Evolutionary conservation across 2,888 invertebrate genomes (phyloP), one percentile per base, ranked within the genome.

Genomic region (Andrena dorsata): DNA sequence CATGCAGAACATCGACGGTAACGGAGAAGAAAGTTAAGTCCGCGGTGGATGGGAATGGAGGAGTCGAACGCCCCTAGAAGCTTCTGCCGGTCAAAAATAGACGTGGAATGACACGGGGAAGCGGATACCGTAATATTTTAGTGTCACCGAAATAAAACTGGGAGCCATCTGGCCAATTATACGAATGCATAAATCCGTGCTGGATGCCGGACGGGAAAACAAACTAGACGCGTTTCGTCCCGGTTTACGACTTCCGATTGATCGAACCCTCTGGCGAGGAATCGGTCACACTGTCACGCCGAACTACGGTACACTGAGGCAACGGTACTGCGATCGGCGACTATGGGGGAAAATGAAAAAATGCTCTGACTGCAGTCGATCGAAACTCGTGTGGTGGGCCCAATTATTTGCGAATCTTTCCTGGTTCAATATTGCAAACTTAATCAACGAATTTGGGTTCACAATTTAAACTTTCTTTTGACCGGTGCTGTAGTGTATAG

Each of bases 111-210:
- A 89, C 85, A 89, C 82, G 82, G 80, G 77, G 86, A 88, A 88
- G 85, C 85, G 84, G 86, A 88, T 86, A 82, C 83, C 85, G 86
- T 88, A 85, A 87, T 85, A 88, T 84, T 86, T 87, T 85, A 86
- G 78, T 84, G 86, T 88, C 87, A 76, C 84, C 80, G 85, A 86
- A 88, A 90, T 88, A 90, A 90, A 89, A 90, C 81, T 73, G 66
- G 68, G 41, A 74, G 87, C 87, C 87, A 88, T 88, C 88, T 87
- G 87, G 88, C 82, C 88, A 86, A 88, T 88, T 88, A 88, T 85
- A 80, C 82, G 70, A 73, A 85, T 83, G 85, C 82, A 86, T 86
- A 76, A 82, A 86, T 85, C 76, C 76, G 76, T 63, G 66, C 41
- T 65, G 82, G 80, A 83, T 80, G 69, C 72, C 73, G 60, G 69